These are phyloP conservation scores for Callyntrura sp. DNA, from an alignment of 2,888 invertebrate genomes.

Conservation along the genomic window DNA sequence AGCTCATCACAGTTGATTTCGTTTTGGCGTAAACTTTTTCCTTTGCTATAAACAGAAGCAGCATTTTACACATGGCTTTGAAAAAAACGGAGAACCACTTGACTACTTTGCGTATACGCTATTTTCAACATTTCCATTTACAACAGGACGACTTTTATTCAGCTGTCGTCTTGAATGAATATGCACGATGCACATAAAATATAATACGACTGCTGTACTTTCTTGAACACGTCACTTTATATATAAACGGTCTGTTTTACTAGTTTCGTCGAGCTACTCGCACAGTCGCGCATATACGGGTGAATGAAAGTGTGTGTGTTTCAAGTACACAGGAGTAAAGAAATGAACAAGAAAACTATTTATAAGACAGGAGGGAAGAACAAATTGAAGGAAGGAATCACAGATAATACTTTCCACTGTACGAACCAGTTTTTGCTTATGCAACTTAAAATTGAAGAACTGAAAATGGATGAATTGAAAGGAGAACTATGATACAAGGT, in stretches of 20 bases:
- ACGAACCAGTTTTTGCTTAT: constrained; percentile 37
- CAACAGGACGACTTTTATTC: constrained; percentile 47
- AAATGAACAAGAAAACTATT: constrained; percentile 29
- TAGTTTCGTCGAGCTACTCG: constrained; percentile 13
- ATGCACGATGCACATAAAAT: constrained; percentile 13
- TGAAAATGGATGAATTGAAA: constrained; percentile 6
- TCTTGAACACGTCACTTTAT: background rate
- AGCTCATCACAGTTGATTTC: constrained; percentile 56
- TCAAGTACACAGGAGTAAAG: constrained; percentile 41
- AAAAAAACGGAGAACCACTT: constrained; percentile 38
- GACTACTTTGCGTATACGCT: constrained; percentile 26
- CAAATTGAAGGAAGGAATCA: constrained; percentile 45
- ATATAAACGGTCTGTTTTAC: background rate
- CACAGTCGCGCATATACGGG: constrained; percentile 27
- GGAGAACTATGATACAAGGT: background rate
- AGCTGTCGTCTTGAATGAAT: constrained; percentile 60
- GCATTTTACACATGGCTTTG: background rate
- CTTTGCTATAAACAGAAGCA: constrained; percentile 13
- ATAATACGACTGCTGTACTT: constrained; percentile 29
- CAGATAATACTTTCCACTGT: constrained; percentile 33
- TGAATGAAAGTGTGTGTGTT: background rate
- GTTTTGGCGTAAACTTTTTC: constrained; percentile 53
- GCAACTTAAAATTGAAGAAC: constrained; percentile 28
- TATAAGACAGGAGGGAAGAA: constrained; percentile 24
- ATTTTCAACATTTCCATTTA: constrained; percentile 51